Conservation (phyloP, 2,113 vertebrate species). For the Mus musculus region GRCm39 chr5:118277001-118277500, state of each 20-base stretch:
- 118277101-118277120: background rate
- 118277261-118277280: background rate
- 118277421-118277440: background rate
- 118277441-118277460: background rate
- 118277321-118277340: background rate
- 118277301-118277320: background rate
- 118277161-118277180: background rate
- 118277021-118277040: background rate
- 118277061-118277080: background rate
- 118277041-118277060: background rate
- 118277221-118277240: background rate
- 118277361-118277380: background rate
- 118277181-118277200: background rate
- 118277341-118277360: background rate
- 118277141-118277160: slow-evolving; percentile 18
- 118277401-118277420: background rate
- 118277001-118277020: background rate
- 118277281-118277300: background rate
- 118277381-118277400: background rate
- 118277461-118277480: background rate
- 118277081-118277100: background rate
- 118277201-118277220: too few species aligned
- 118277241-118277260: background rate
- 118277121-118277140: too few species aligned
- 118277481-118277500: background rate